Evolutionary conservation across 2,888 invertebrate species (phyloP).

Genomic region (Arctia plantaginis): DNA sequence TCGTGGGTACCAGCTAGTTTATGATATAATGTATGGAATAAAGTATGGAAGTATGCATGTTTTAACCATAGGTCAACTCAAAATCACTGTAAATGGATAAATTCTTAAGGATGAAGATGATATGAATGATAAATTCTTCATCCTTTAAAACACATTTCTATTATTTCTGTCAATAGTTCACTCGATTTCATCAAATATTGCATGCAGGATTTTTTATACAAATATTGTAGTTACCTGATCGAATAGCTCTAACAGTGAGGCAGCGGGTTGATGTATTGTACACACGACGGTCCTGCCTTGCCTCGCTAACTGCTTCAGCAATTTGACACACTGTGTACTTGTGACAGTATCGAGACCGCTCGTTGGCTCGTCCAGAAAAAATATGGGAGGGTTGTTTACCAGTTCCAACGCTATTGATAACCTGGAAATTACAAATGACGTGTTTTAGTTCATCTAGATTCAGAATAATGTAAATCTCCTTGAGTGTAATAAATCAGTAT

Average conservation of each 20-base stretch:
- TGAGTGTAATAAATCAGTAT: too few relatives aligned
- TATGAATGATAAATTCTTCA: too few relatives aligned
- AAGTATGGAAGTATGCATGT: too few relatives aligned
- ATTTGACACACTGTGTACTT: slow-evolving; percentile 86
- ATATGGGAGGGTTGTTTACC: slow-evolving; percentile 93
- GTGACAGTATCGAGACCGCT: slow-evolving; percentile 90
- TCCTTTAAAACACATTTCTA: too few relatives aligned
- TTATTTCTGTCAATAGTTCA: too few relatives aligned
- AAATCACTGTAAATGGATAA: too few relatives aligned
- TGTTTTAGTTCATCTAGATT: background rate
- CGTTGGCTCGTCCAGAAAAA: slow-evolving; percentile 94
- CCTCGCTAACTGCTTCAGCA: slow-evolving; percentile 86
- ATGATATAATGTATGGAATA: too few relatives aligned
- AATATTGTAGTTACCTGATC: slow-evolving; percentile 78
- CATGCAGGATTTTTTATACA: background rate
- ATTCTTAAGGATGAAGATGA: too few relatives aligned
- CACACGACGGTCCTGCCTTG: slow-evolving; percentile 90
- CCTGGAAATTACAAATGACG: slow-evolving; percentile 52
- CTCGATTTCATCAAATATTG: too few relatives aligned
- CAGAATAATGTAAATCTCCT: background rate
- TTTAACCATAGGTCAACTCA: too few relatives aligned
- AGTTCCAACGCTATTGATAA: slow-evolving; percentile 93
- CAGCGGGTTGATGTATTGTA: slow-evolving; percentile 90
- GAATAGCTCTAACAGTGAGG: slow-evolving; percentile 88
- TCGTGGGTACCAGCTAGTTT: too few relatives aligned